A percentile compares a stretch with the other conserved stretches of the same genome.
phyloP scores from a whole-genome alignment of 2,797 vertebrate species.

The Sebastes wilsoni region DNA sequence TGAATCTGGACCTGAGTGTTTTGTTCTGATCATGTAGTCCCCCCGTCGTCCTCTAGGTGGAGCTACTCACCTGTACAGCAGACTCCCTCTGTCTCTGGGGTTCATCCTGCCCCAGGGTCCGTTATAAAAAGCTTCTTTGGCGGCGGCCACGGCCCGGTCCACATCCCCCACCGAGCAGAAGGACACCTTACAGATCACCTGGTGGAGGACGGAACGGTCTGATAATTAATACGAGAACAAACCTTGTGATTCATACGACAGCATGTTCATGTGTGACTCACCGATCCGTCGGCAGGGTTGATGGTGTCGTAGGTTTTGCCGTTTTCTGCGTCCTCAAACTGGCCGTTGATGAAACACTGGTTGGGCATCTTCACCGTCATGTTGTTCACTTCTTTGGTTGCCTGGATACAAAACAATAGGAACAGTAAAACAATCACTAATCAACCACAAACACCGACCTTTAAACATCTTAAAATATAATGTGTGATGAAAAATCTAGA shows the following conservation, averaged over 20 bases:
- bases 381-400: conserved; percentile 89
- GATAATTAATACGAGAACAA: background rate
- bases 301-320: conserved; percentile 88
- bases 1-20: too few species aligned
- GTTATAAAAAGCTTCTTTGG: conserved; percentile 91
- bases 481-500: background rate
- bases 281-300: conserved; percentile 93
- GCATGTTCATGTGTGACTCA: conserved; percentile 76
- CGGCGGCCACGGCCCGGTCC: conserved; percentile 92
- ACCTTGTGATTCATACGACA: background rate
- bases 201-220: background rate
- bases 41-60: conserved; percentile 12
- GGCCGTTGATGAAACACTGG: conserved; percentile 94
- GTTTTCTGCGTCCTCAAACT: conserved; percentile 88
- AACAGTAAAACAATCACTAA: background rate
- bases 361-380: conserved; percentile 95
- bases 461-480: background rate
- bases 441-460: background rate
- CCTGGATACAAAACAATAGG: conserved; percentile 65
- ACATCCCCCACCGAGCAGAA: conserved; percentile 90
- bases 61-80: conserved; percentile 88
- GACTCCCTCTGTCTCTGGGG: conserved; percentile 88
- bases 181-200: conserved; percentile 93
- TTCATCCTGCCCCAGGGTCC: conserved; percentile 97
- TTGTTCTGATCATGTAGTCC: too few species aligned